These are phyloP conservation scores for Meloidogyne exigua DNA, from an alignment of 1,140 invertebrate genomes.

Conservation along the genomic window DNA sequence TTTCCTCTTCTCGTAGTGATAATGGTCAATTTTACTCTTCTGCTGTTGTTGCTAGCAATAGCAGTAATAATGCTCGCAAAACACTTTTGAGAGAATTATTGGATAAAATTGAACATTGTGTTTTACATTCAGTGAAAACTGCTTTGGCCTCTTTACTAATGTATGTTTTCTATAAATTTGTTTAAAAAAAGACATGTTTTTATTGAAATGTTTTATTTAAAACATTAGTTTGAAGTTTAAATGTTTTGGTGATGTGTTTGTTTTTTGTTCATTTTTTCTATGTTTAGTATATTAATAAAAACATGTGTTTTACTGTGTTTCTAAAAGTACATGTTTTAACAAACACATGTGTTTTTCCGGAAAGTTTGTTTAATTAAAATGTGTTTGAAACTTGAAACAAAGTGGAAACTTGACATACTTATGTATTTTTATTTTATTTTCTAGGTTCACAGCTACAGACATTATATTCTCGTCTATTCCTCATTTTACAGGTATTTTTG, in stretches of 20 bases:
- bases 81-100: conserved; percentile 20
- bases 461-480: conserved; percentile 41
- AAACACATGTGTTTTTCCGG: too few relatives aligned
- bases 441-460: conserved; percentile 44
- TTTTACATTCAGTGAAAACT: conserved; percentile 22
- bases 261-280: too few relatives aligned
- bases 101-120: conserved; percentile 18
- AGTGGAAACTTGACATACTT: too few relatives aligned
- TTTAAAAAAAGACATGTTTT: neutral
- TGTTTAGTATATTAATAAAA: too few relatives aligned
- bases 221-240: too few relatives aligned
- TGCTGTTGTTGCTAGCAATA: neutral
- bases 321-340: too few relatives aligned
- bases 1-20: conserved; percentile 18
- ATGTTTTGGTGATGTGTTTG: too few relatives aligned
- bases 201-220: too few relatives aligned
- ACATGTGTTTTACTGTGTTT: too few relatives aligned
- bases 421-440: neutral
- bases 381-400: too few relatives aligned
- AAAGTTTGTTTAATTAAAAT: too few relatives aligned
- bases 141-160: conserved; percentile 22
- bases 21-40: conserved; percentile 10
- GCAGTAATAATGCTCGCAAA: neutral
- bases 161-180: neutral
- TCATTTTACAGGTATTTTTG: conserved; percentile 31